Percentiles rank a stretch among this genome's conserved stretches.
phyloP scores from a whole-genome alignment of 2,888 invertebrate genomes.

The Auanema sp. region DNA sequence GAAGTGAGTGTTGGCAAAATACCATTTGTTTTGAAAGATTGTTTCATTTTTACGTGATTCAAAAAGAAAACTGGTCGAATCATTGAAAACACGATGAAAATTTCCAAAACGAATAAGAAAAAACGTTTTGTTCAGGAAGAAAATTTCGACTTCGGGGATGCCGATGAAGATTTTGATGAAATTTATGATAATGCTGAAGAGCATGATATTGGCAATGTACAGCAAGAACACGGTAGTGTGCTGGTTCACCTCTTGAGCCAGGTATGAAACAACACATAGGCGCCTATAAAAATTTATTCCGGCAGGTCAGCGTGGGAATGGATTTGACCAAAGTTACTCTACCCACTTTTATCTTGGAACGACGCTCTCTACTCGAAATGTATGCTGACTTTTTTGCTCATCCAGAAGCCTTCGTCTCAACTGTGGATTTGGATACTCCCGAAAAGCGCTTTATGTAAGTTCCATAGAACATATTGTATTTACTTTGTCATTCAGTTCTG shows the following conservation, averaged over 20 bases:
- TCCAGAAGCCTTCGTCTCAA: slow-evolving; percentile 84
- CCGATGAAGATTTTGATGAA: slow-evolving; percentile 61
- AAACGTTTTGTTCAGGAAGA: slow-evolving; percentile 23
- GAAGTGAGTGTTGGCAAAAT: slow-evolving; percentile 10
- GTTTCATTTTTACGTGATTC: slow-evolving; percentile 2
- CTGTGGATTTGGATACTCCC: slow-evolving; percentile 70
- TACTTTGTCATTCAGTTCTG: slow-evolving; percentile 73
- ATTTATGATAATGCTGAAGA: slow-evolving; percentile 69
- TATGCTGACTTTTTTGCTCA: slow-evolving; percentile 99
- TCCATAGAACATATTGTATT: neutral
- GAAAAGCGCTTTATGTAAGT: slow-evolving; percentile 57
- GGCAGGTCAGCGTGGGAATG: slow-evolving; percentile 91
- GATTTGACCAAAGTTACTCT: slow-evolving; percentile 97
- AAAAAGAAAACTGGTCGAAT: no score
- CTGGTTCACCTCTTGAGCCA: slow-evolving; percentile 94
- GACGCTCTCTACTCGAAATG: slow-evolving; percentile 96
- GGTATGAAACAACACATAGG: slow-evolving; percentile 50
- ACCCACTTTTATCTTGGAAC: slow-evolving; percentile 96
- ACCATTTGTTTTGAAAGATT: neutral
- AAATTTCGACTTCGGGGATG: slow-evolving; percentile 67
- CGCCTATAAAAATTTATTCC: neutral
- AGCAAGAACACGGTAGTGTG: slow-evolving; percentile 95
- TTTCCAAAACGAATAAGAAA: neutral
- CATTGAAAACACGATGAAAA: no score
- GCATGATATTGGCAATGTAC: slow-evolving; percentile 71